phyloP scores from a whole-genome alignment of 30 jellyfish, hydroid and myxozoan species.

The Hydractinia symbiolongicarpus region DNA sequence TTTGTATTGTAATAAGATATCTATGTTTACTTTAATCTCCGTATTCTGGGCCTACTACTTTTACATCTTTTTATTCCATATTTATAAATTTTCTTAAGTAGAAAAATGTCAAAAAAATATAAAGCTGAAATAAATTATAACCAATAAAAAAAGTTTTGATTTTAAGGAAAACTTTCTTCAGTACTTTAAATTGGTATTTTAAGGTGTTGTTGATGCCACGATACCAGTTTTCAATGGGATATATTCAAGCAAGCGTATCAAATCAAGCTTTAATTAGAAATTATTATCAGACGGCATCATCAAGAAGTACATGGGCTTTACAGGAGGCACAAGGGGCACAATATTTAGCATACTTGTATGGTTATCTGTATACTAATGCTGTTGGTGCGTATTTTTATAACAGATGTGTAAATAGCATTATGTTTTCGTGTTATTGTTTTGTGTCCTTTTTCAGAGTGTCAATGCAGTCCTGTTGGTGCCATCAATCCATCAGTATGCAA shows the following conservation, averaged over 20 bases:
- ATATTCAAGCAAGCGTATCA: constrained; percentile 38
- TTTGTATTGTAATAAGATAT: background rate
- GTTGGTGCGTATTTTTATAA: constrained; percentile 25
- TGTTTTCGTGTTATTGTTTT: background rate
- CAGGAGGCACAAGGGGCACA: constrained; percentile 44
- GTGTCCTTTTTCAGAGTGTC: constrained; percentile 41
- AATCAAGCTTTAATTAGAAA: constrained; percentile 33
- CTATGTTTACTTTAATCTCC: no score
- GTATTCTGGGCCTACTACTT: no score
- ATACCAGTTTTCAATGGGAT: constrained; percentile 46
- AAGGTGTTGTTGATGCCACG: constrained; percentile 70
- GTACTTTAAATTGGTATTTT: background rate
- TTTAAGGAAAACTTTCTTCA: no score
- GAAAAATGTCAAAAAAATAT: no score
- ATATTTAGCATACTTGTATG: constrained; percentile 53
- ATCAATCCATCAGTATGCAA: constrained; percentile 48
- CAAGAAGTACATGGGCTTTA: constrained; percentile 52
- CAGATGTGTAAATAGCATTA: no score
- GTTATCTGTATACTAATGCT: constrained; percentile 39
- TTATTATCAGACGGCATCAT: constrained; percentile 52
- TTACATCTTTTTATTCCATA: no score
- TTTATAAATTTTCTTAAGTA: no score
- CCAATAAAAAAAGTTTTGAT: no score
- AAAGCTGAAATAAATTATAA: no score
- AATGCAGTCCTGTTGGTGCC: constrained; percentile 62